phyloP scores from a whole-genome alignment of 2,888 invertebrate species.

The Trissolcus brochymenae region DNA sequence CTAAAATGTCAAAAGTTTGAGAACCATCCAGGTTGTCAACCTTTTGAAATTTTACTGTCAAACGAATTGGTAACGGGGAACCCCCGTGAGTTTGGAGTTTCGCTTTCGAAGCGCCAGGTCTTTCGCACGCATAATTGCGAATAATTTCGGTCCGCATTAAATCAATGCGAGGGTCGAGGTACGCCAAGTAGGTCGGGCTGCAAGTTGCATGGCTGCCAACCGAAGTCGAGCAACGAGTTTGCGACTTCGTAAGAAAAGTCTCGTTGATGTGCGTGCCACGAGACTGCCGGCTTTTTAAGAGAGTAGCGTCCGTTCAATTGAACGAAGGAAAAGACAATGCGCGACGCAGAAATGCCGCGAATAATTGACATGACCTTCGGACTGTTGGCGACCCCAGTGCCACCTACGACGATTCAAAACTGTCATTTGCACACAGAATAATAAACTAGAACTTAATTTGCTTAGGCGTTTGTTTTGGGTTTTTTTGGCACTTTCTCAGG shows the following conservation, averaged over 20 bases:
- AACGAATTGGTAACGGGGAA: background rate
- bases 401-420: background rate
- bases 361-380: background rate
- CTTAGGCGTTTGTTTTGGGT: too few species aligned
- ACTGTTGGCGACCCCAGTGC: background rate
- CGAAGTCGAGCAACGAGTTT: constrained; percentile 45
- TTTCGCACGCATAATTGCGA: constrained; percentile 61
- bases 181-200: constrained; percentile 74
- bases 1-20: too few species aligned
- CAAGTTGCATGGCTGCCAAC: constrained; percentile 74
- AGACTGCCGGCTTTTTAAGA: constrained; percentile 2
- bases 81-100: background rate
- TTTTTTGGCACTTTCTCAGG: too few species aligned
- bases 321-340: background rate
- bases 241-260: background rate
- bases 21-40: background rate
- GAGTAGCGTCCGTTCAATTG: constrained; percentile 4
- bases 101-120: background rate
- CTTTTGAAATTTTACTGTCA: background rate
- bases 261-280: too few species aligned
- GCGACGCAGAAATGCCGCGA: background rate
- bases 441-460: too few species aligned
- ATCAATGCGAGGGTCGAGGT: constrained; percentile 75
- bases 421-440: too few species aligned
- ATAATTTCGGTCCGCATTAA: constrained; percentile 71